phyloP scores from a whole-genome alignment of 2,888 invertebrate species.

The Heliothis peltigera region DNA sequence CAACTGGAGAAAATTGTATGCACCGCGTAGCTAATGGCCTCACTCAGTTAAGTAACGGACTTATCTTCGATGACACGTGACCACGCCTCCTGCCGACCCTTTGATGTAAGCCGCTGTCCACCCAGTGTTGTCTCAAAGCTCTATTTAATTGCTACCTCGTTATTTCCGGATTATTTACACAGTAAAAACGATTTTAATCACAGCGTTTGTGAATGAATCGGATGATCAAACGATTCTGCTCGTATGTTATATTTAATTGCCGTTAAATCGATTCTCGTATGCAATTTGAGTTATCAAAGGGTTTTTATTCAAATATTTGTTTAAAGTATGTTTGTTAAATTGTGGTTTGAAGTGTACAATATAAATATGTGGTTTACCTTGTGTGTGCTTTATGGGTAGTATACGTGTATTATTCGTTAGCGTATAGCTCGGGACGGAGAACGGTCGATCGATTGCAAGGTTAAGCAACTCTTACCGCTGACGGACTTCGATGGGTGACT shows the following conservation, averaged over 20 bases:
- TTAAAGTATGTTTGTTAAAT: constrained; percentile 17
- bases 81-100: constrained; percentile 68
- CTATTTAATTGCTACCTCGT: constrained; percentile 88
- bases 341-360: constrained; percentile 5
- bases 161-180: constrained; percentile 89
- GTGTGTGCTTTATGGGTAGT: no score
- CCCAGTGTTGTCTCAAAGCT: constrained; percentile 83
- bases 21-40: constrained; percentile 38
- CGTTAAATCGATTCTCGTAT: constrained; percentile 70
- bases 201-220: constrained; percentile 70
- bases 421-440: no score
- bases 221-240: constrained; percentile 77
- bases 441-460: no score
- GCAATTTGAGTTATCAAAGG: constrained; percentile 52
- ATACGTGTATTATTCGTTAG: no score
- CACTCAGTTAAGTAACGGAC: constrained; percentile 50
- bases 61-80: constrained; percentile 76
- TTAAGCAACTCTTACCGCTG: no score
- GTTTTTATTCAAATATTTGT: constrained; percentile 39
- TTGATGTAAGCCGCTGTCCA: constrained; percentile 80
- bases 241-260: constrained; percentile 79
- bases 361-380: neutral
- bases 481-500: no score
- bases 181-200: constrained; percentile 78
- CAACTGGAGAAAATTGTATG: neutral